Base-by-base conservation (phyloP, 1,140 invertebrate genomes). In the Sesamia nonagrioides region DNA sequence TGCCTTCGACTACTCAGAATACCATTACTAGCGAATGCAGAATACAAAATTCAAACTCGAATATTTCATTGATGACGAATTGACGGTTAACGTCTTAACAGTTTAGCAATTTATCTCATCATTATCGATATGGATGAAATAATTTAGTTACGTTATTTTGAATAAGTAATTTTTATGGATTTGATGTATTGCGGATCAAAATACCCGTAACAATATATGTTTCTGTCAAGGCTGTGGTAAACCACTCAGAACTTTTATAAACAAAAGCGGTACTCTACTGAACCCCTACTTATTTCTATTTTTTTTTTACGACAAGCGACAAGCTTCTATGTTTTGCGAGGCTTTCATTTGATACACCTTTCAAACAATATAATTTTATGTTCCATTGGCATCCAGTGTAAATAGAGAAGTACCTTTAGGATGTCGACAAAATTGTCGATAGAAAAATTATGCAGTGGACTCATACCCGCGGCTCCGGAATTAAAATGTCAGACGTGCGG, bases 401-500 rank as follows among this genome's bases (percentile, higher is more conserved):
- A 80, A 82, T 86, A 88, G 84, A 82, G 85, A 84, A 84, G 85
- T 82, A 60, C 63, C 52, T 80, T 54, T 75, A 40, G 17, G 54
- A 66, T 85, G 82, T 93, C 91, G 91, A 93, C 91, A 86, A 89
- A 90, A 88, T 84, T 89, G 82, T 93, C 91, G 91, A 94, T 92
- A 91, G 69, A 81, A 81, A 81, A 86, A 84, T 86, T 80, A 87
- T 86, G 88, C 83, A 89, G 86, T 88, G 87, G 85, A 91, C 82
- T 86, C 88, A 81, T 86, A 90, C 85, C 84, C 88, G 84, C 91
- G 85, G 88, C 88, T 90, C 83, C 85, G 92, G 93, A 95, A 95
- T 95, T 95, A 95, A 95, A 95, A 95, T 95, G 93, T 95, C 92
- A 95, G 92, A 92, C 93, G 93, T 90, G 93, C 91, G 89, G 91